A percentile compares a stretch with the other conserved stretches of the same genome.
Conservation (phyloP, 2,113 vertebrate species). For the Trichechus manatus region DNA sequence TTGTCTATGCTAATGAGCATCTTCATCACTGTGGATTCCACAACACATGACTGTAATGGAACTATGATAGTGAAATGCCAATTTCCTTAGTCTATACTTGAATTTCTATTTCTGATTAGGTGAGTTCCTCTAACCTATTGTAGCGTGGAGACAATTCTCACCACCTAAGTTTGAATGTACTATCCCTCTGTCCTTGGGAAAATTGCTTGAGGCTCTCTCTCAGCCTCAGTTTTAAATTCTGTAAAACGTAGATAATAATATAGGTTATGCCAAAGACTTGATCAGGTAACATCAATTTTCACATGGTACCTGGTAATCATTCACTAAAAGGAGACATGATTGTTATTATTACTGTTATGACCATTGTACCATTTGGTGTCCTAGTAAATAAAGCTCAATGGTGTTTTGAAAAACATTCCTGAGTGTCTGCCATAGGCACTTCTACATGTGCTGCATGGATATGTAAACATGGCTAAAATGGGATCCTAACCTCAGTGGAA, state of each 20-base stretch:
- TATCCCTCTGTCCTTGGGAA: not conserved
- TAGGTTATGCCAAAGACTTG: not conserved
- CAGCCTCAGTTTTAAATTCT: constrained; percentile 2
- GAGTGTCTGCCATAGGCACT: not conserved
- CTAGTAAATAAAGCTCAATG: not conserved
- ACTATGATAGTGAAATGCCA: not conserved
- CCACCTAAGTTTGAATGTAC: not conserved
- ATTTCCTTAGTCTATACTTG: not conserved
- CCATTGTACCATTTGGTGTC: not conserved
- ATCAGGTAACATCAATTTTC: not conserved
- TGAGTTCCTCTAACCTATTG: not conserved
- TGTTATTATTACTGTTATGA: not conserved
- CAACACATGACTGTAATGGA: not conserved
- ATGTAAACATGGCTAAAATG: constrained; percentile 50
- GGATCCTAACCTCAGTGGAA: constrained; percentile 30
- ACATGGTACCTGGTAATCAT: not conserved
- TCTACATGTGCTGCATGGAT: not conserved
- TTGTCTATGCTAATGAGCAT: not conserved
- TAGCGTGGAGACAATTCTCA: not conserved
- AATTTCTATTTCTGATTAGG: not conserved
- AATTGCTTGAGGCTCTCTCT: not conserved
- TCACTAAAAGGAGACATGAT: not conserved
- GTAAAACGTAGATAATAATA: not conserved
- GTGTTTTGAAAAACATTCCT: constrained; percentile 25
- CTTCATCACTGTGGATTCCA: not conserved